Conservation (phyloP, 2,888 invertebrate genomes). For the Acanthopleura granulata region DNA sequence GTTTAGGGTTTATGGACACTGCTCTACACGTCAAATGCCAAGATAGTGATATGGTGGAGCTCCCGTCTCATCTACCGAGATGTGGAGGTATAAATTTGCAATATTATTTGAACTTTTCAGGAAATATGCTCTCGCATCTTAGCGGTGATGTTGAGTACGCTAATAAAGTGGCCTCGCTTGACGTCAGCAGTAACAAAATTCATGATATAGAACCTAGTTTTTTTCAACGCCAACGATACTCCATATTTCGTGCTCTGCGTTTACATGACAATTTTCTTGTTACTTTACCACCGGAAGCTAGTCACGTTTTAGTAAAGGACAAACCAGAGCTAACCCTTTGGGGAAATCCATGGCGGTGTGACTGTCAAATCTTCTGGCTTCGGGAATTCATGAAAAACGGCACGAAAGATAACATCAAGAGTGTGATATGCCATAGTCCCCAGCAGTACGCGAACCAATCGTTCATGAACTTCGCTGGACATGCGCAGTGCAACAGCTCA, state of each 20-base stretch:
- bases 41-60: neutral
- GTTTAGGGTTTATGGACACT: neutral
- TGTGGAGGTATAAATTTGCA: neutral
- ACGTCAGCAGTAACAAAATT: neutral
- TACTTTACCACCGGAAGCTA: neutral
- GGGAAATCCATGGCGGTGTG: constrained; percentile 6
- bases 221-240: neutral
- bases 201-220: neutral
- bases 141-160: neutral
- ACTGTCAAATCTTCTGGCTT: neutral
- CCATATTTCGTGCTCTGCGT: neutral
- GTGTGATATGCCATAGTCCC: neutral
- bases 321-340: neutral
- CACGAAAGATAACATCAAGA: neutral
- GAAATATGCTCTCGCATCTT: neutral
- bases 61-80: neutral
- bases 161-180: neutral
- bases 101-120: constrained; percentile 13
- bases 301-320: neutral
- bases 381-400: neutral
- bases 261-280: neutral
- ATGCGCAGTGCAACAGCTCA: neutral
- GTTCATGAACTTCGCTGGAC: neutral
- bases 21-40: neutral
- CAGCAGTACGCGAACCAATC: neutral